phyloP scores from a whole-genome alignment of 2,888 invertebrate species.

The Spialia ferax region DNA sequence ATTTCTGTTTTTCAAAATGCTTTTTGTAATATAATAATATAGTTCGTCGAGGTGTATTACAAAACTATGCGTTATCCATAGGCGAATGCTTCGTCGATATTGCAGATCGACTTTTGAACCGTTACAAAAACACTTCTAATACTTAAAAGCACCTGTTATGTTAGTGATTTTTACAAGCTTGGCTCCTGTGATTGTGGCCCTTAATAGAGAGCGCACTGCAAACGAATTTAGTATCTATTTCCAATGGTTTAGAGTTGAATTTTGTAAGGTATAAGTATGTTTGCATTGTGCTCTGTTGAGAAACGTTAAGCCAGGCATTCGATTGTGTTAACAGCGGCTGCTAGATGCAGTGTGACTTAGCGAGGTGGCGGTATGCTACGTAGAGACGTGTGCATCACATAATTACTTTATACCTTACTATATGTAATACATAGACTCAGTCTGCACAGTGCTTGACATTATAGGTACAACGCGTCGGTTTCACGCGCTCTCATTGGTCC shows the following conservation, averaged over 20 bases:
- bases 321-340: constrained; percentile 50
- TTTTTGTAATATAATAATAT: background rate
- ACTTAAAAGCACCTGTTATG: constrained; percentile 59
- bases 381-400: constrained; percentile 59
- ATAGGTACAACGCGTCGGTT: constrained; percentile 46
- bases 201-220: constrained; percentile 43
- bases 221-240: constrained; percentile 28
- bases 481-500: constrained; percentile 34
- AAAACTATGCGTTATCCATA: constrained; percentile 25
- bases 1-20: too few relatives aligned
- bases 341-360: constrained; percentile 57
- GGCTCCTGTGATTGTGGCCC: constrained; percentile 59
- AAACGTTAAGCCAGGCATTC: constrained; percentile 48
- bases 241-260: background rate
- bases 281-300: constrained; percentile 43
- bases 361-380: constrained; percentile 67
- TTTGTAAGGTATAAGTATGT: constrained; percentile 12
- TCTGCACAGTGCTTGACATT: constrained; percentile 57
- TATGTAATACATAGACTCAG: constrained; percentile 55
- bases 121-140: constrained; percentile 49
- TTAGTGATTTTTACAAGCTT: constrained; percentile 59
- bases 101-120: background rate
- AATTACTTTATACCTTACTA: constrained; percentile 49
- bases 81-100: constrained; percentile 12
- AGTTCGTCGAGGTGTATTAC: constrained; percentile 8